phyloP scores from a whole-genome alignment of 2,797 vertebrate species.

The Brachymystax lenok region DNA sequence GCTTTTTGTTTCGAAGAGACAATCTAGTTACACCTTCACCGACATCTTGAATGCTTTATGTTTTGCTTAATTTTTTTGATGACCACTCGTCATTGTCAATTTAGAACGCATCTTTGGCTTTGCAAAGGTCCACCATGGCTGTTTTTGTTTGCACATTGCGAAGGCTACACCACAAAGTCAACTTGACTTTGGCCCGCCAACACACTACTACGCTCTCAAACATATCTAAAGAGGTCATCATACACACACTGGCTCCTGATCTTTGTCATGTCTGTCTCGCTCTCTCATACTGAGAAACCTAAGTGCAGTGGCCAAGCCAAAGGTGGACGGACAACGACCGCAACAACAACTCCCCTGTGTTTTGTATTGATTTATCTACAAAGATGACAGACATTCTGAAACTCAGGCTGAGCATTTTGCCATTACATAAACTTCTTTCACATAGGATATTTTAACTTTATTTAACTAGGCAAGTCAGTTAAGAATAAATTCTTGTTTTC shows the following conservation, averaged over 20 bases:
- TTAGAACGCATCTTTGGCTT: too few species aligned
- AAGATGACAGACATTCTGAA: conserved; percentile 31
- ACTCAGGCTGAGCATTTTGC: conserved; percentile 16
- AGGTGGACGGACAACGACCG: conserved; percentile 21
- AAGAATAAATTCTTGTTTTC: too few species aligned
- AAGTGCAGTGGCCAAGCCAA: conserved; percentile 27
- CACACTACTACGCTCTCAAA: conserved; percentile 17
- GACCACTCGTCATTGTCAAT: too few species aligned
- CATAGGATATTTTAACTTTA: not conserved
- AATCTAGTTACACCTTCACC: not conserved
- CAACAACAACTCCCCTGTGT: not conserved
- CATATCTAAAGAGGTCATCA: conserved; percentile 76
- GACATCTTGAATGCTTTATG: not conserved
- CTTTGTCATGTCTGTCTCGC: conserved; percentile 25
- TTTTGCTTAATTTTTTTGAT: not conserved
- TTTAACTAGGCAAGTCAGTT: too few species aligned
- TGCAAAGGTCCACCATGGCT: too few species aligned
- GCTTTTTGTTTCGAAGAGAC: too few species aligned
- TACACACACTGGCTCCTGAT: conserved; percentile 28
- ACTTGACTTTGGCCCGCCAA: not conserved
- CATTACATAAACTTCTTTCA: not conserved
- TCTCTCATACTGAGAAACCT: conserved; percentile 15
- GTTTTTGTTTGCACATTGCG: too few species aligned
- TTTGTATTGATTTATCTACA: conserved; percentile 27
- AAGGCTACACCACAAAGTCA: not conserved